phyloP scores from a whole-genome alignment of 2,888 invertebrate genomes.

The Philereme vetulata region DNA sequence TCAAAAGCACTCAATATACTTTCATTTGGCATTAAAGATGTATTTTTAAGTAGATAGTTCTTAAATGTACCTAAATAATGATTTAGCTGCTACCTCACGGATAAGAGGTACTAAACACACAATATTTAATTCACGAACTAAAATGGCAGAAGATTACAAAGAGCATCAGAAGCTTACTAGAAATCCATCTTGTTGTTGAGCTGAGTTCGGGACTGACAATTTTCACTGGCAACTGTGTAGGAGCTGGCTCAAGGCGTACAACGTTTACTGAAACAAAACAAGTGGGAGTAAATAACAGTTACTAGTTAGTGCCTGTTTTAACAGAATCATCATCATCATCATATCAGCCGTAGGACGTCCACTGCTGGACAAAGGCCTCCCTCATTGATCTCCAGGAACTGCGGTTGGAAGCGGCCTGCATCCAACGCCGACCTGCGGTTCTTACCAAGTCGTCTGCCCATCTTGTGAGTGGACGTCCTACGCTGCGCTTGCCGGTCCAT shows the following conservation, averaged over 20 bases:
- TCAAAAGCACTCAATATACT: no score
- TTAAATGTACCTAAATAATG: background rate
- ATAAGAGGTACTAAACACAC: constrained; percentile 1
- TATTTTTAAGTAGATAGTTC: background rate
- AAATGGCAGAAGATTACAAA: constrained; percentile 54
- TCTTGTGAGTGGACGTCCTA: no score
- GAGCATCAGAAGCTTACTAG: constrained; percentile 45
- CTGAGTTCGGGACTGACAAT: constrained; percentile 66
- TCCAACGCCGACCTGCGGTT: no score
- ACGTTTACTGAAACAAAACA: constrained; percentile 68
- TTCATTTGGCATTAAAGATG: background rate
- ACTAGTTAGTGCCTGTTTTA: no score
- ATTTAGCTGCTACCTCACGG: constrained; percentile 7
- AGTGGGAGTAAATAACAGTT: no score
- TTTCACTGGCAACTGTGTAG: constrained; percentile 76
- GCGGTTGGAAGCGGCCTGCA: no score
- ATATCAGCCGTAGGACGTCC: no score
- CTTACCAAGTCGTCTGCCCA: no score
- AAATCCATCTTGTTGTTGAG: constrained; percentile 45
- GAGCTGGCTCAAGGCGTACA: constrained; percentile 70
- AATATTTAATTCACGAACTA: constrained; percentile 42
- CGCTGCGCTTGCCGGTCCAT: no score
- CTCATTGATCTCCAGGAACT: no score
- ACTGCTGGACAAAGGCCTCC: no score
- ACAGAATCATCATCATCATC: no score